These are phyloP conservation scores for Telmatochromis sp. DNA, from an alignment of 2,113 vertebrate species.

Conservation along the genomic window DNA sequence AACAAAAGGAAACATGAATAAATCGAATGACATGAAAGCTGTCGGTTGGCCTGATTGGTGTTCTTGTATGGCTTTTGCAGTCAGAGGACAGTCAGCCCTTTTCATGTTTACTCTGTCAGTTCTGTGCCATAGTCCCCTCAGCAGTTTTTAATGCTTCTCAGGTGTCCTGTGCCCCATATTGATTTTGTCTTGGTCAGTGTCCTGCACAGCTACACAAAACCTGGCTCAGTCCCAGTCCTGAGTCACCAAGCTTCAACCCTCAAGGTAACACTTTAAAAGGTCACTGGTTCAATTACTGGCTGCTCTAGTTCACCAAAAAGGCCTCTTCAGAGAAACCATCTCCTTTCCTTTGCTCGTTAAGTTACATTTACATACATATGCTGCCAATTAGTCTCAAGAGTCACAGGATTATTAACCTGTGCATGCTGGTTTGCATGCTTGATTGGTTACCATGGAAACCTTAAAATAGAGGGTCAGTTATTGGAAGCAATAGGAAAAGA, in stretches of 20 bases:
- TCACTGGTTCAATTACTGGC: constrained; percentile 44
- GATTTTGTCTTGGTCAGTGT: not conserved
- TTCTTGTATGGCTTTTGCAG: not conserved
- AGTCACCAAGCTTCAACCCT: constrained; percentile 6
- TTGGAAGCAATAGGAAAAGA: not conserved
- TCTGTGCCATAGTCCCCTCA: not conserved
- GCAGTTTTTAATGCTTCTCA: not conserved
- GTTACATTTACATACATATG: constrained; percentile 20
- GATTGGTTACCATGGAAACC: constrained; percentile 13
- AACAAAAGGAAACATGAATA: not conserved
- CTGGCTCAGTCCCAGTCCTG: not conserved
- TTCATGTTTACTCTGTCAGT: not conserved
- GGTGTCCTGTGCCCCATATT: not conserved
- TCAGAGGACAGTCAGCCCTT: not conserved
- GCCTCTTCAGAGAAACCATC: not conserved
- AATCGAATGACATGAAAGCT: not conserved
- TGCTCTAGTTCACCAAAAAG: not conserved
- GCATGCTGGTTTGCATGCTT: not conserved
- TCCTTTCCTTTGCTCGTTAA: constrained; percentile 31
- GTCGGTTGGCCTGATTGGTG: not conserved
- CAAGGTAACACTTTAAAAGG: constrained; percentile 39
- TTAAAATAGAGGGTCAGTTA: not conserved
- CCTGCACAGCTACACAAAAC: not conserved
- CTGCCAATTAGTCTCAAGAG: constrained; percentile 27
- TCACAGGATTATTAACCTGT: not conserved